Conservation (phyloP, 2,888 invertebrate species). For the Machimus atricapillus region DNA sequence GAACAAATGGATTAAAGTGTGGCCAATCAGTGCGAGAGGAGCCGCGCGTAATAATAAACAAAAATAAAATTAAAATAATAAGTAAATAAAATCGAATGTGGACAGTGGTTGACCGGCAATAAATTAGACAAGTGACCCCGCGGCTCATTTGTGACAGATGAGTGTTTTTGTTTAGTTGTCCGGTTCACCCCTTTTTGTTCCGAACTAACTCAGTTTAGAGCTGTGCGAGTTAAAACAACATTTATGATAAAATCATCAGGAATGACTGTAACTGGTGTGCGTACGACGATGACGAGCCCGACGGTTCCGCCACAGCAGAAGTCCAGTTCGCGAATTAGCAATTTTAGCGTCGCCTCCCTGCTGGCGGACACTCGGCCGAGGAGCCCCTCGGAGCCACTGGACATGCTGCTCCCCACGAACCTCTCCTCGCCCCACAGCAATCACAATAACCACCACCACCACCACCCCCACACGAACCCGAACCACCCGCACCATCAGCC, state of each 20-base stretch:
- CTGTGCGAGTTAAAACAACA: constrained; percentile 47
- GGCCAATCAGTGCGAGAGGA: background rate
- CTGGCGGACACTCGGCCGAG: constrained; percentile 80
- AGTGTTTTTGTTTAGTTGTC: constrained; percentile 4
- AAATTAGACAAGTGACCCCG: constrained; percentile 16
- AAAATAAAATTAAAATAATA: background rate
- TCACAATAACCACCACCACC: constrained; percentile 52
- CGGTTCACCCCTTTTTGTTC: background rate
- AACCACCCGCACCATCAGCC: constrained; percentile 44
- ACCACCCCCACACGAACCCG: constrained; percentile 42
- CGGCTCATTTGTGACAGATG: background rate
- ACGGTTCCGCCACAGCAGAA: constrained; percentile 67
- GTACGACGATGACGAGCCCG: constrained; percentile 69
- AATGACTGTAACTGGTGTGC: constrained; percentile 71
- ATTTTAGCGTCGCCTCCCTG: constrained; percentile 87
- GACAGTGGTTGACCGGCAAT: constrained; percentile 6
- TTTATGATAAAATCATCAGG: constrained; percentile 63
- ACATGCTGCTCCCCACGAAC: constrained; percentile 57
- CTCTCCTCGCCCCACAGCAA: constrained; percentile 52
- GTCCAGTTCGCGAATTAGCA: constrained; percentile 71
- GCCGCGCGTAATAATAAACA: background rate
- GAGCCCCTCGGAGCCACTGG: constrained; percentile 55
- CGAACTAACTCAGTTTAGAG: background rate
- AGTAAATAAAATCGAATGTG: background rate
- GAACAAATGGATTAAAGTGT: constrained; percentile 9